Percentiles rank a stretch among this genome's conserved stretches.
Conservation (phyloP, 2,888 invertebrate species). For the Keiferia lycopersicella region DNA sequence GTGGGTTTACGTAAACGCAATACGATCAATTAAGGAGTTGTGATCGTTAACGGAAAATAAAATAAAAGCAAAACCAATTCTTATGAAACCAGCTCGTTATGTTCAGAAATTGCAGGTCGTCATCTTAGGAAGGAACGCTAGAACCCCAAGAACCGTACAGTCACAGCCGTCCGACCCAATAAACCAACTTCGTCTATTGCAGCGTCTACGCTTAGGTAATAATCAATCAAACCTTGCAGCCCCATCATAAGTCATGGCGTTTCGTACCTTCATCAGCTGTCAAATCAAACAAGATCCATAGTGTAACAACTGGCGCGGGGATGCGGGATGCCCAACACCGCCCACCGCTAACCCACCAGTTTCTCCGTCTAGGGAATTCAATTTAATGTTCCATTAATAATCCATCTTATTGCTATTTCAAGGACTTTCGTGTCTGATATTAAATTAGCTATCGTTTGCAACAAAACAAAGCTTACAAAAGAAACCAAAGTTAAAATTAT, state of each 20-base stretch:
- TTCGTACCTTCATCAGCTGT: constrained; percentile 7
- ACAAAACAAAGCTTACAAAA: background rate
- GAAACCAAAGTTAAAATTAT: background rate
- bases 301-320: background rate
- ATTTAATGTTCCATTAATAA: constrained; percentile 1
- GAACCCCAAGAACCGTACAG: background rate
- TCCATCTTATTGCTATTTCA: background rate
- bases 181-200: background rate
- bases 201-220: background rate
- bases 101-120: background rate
- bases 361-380: background rate
- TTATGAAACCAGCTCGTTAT: constrained; percentile 8
- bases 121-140: background rate
- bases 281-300: constrained; percentile 1
- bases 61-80: background rate
- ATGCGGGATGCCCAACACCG: background rate
- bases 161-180: constrained; percentile 1
- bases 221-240: constrained; percentile 4
- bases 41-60: constrained; percentile 7
- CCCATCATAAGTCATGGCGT: constrained; percentile 12
- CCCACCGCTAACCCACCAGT: background rate
- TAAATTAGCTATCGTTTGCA: constrained; percentile 1
- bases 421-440: background rate
- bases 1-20: constrained; percentile 10
- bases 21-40: constrained; percentile 9